Conservation (phyloP, 2,797 vertebrate species). For the Mus caroli region DNA sequence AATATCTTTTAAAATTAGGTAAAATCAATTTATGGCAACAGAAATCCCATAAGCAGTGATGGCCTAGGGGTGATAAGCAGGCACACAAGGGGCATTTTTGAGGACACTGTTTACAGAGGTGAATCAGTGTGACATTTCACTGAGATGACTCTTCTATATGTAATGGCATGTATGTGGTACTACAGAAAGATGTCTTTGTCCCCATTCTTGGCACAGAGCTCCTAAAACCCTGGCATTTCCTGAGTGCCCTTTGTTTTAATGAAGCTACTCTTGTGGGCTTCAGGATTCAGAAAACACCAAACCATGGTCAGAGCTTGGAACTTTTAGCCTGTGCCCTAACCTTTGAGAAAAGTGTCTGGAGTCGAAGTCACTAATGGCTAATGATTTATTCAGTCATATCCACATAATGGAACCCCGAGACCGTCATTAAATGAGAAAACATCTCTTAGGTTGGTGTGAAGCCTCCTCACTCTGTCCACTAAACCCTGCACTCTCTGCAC, state of each 20-base stretch:
- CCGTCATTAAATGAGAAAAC: not conserved
- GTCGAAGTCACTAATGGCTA: not conserved
- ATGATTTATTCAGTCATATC: not conserved
- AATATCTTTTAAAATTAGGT: not conserved
- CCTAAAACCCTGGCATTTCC: not conserved
- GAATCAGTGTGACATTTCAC: not conserved
- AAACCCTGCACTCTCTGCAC: not conserved
- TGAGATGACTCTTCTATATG: not conserved
- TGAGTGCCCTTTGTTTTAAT: constrained; percentile 7
- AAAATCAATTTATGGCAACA: not conserved
- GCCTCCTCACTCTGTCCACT: not conserved
- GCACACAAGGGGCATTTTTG: not conserved
- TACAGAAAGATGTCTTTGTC: not conserved
- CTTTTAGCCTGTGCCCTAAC: not conserved
- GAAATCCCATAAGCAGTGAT: not conserved
- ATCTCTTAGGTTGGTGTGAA: not conserved
- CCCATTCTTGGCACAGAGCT: not conserved
- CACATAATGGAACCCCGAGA: not conserved
- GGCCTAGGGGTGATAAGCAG: not conserved
- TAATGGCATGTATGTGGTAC: not conserved
- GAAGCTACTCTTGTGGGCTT: not conserved
- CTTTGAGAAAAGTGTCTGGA: not conserved
- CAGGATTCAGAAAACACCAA: not conserved
- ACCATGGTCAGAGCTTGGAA: not conserved
- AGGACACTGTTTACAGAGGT: not conserved